Evolutionary conservation across 2,888 invertebrate genomes (phyloP).

Genomic region (Phragmatobia fuliginosa): DNA sequence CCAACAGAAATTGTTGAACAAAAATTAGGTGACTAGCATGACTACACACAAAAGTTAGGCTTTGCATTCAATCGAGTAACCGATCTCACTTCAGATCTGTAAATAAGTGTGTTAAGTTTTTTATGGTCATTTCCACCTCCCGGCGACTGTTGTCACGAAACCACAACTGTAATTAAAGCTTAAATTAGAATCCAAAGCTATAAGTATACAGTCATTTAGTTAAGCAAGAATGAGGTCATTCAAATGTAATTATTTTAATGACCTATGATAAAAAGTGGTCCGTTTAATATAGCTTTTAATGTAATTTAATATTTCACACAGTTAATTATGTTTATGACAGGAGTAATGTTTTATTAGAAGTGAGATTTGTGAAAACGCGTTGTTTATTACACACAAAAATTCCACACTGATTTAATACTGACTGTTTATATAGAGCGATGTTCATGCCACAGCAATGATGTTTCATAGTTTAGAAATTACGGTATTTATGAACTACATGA

Average conservation of each 20-base stretch:
- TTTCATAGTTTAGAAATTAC: neutral
- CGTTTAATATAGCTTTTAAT: neutral
- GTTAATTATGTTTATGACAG: neutral
- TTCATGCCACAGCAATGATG: neutral
- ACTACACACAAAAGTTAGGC: neutral
- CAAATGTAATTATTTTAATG: neutral
- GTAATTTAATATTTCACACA: neutral
- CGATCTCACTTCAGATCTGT: neutral
- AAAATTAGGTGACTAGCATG: neutral
- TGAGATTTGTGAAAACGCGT: neutral
- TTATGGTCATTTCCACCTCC: neutral
- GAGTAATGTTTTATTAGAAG: neutral
- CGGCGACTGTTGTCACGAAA: neutral
- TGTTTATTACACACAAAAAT: neutral
- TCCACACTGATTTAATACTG: neutral
- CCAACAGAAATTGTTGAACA: neutral
- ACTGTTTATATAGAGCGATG: neutral
- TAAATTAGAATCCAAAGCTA: neutral
- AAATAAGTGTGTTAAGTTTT: neutral
- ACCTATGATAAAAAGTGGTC: slow-evolving; percentile 16
- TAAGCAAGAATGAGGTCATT: neutral
- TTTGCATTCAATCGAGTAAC: neutral
- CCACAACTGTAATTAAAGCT: neutral
- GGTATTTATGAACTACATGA: neutral
- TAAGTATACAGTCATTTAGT: neutral